Conservation (phyloP, 2,797 vertebrate genomes). For the Xyrichtys novacula region DNA sequence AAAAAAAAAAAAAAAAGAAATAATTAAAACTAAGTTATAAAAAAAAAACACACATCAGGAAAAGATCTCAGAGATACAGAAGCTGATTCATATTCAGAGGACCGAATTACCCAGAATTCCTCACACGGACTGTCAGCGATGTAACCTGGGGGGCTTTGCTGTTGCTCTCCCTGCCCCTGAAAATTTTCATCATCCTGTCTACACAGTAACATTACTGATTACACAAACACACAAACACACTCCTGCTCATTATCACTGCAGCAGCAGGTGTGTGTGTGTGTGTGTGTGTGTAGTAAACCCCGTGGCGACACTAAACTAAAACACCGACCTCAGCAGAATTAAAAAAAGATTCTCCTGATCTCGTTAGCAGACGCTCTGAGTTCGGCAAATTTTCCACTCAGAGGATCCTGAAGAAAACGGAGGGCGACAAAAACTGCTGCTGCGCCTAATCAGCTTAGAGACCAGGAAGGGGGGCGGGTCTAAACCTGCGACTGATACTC, state of each 20-base stretch:
- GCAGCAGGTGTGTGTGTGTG: conserved; percentile 22
- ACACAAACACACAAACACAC: conserved; percentile 17
- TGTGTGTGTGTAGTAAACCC: conserved; percentile 53
- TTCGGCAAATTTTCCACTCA: conserved; percentile 74
- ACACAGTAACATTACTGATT: neutral
- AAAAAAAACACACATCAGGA: conserved; percentile 26
- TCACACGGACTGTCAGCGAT: neutral
- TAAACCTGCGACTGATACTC: conserved; percentile 14
- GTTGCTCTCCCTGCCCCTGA: no score
- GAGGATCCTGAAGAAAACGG: conserved; percentile 65
- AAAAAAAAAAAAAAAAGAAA: no score
- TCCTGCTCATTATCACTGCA: conserved; percentile 29
- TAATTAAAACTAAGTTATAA: conserved; percentile 24
- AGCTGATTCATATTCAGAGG: conserved; percentile 23
- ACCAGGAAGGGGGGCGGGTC: conserved; percentile 17
- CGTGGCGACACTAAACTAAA: conserved; percentile 60
- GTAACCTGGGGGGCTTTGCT: no score
- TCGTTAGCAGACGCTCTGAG: conserved; percentile 73
- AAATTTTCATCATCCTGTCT: conserved; percentile 4
- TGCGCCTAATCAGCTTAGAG: conserved; percentile 73
- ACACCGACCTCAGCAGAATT: conserved; percentile 70
- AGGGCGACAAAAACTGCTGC: conserved; percentile 66
- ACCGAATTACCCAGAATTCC: conserved; percentile 6
- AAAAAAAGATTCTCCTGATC: conserved; percentile 67
- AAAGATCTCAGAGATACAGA: conserved; percentile 30